Evolutionary conservation across 2,888 invertebrate genomes (phyloP).

Genomic region (Athalia cordata): DNA sequence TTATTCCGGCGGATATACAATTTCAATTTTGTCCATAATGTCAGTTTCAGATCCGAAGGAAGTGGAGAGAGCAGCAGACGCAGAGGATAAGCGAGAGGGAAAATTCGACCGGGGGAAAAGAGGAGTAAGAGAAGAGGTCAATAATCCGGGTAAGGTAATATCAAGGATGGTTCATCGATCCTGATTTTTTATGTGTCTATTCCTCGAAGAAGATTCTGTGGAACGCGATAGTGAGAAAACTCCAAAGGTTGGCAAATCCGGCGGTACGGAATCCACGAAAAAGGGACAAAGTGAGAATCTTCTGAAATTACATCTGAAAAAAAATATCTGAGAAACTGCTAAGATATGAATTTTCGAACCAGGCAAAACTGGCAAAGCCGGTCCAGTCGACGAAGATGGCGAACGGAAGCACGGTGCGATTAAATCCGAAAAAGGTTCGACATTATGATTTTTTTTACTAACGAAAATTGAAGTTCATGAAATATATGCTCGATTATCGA

Average conservation of each 20-base stretch:
- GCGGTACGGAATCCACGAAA: conserved; percentile 3
- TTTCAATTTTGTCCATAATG: conserved; percentile 6
- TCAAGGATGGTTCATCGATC: conserved; percentile 12
- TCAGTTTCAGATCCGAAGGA: neutral
- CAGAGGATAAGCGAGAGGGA: conserved; percentile 5
- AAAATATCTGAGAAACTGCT: neutral
- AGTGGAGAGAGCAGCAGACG: neutral
- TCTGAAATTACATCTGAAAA: neutral
- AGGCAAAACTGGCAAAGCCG: neutral
- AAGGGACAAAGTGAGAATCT: conserved; percentile 33
- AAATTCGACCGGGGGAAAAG: conserved; percentile 20
- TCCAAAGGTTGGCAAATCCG: conserved; percentile 8
- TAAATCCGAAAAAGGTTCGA: too few relatives aligned
- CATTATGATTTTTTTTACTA: neutral
- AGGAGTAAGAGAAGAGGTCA: conserved; percentile 8
- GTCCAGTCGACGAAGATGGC: too few relatives aligned
- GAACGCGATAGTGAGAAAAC: conserved; percentile 6
- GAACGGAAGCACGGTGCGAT: too few relatives aligned
- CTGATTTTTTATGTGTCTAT: conserved; percentile 23
- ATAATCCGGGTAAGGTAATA: conserved; percentile 22
- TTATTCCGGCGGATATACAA: neutral
- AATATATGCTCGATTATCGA: neutral
- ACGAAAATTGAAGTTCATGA: too few relatives aligned
- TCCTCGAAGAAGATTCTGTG: neutral
- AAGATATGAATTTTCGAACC: too few relatives aligned